Evolutionary conservation across 2,888 invertebrate species (phyloP).

Genomic region (Nyleta sp.): DNA sequence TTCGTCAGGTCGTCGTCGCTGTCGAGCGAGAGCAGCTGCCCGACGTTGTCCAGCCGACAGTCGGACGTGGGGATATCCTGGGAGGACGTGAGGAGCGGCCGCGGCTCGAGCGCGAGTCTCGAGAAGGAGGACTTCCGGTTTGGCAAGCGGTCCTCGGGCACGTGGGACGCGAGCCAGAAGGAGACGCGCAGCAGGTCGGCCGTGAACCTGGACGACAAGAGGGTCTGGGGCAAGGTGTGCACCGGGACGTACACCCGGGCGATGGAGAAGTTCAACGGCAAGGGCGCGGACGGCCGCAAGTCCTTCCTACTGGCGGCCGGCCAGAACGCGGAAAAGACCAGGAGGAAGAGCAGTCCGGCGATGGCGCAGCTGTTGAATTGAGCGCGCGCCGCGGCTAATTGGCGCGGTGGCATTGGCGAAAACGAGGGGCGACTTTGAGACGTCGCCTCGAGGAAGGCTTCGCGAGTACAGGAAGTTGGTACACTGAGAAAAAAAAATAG

Average conservation of each 20-base stretch:
- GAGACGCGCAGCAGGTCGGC: slow-evolving; percentile 52
- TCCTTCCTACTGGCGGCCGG: slow-evolving; percentile 38
- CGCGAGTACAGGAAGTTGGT: too few relatives aligned
- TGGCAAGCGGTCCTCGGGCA: slow-evolving; percentile 36
- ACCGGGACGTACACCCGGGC: slow-evolving; percentile 82
- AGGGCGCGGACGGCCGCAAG: slow-evolving; percentile 69
- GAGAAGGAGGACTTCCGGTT: slow-evolving; percentile 70
- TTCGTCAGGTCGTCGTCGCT: slow-evolving; percentile 75
- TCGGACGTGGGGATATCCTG: slow-evolving; percentile 76
- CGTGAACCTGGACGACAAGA: slow-evolving; percentile 72
- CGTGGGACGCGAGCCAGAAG: slow-evolving; percentile 56
- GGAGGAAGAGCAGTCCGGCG: slow-evolving; percentile 79
- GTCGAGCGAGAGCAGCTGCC: slow-evolving; percentile 78
- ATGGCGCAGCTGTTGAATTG: slow-evolving; percentile 74
- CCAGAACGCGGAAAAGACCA: slow-evolving; percentile 73
- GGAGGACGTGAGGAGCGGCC: slow-evolving; percentile 74
- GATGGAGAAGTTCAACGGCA: slow-evolving; percentile 81
- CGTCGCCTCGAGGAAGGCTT: too few relatives aligned
- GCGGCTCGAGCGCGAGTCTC: slow-evolving; percentile 74
- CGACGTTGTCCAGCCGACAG: slow-evolving; percentile 76
- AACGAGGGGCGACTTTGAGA: too few relatives aligned
- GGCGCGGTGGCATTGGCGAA: too few relatives aligned
- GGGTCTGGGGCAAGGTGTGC: slow-evolving; percentile 81
- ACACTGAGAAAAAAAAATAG: too few relatives aligned
- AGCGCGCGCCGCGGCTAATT: too few relatives aligned